These are phyloP conservation scores for Cygnus atratus DNA, from an alignment of 2,113 vertebrate species.

Conservation along the genomic window DNA sequence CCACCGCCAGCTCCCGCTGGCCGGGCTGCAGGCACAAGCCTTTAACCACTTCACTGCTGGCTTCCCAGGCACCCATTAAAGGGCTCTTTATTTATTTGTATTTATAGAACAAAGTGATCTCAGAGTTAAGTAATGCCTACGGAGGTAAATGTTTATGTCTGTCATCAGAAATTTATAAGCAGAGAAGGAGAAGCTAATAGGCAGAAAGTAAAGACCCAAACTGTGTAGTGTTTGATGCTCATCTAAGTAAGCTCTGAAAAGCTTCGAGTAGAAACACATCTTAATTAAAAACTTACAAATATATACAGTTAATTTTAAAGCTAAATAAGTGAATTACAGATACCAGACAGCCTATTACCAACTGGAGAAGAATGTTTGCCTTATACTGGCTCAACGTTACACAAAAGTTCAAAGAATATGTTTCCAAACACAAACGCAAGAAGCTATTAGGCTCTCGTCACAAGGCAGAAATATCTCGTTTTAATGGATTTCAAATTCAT, in stretches of 20 bases:
- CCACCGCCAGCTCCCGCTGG: constrained; percentile 83
- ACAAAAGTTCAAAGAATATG: constrained; percentile 58
- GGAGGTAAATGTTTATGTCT: constrained; percentile 70
- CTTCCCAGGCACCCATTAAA: constrained; percentile 60
- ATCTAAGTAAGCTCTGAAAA: constrained; percentile 59
- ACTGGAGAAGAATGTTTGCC: constrained; percentile 55
- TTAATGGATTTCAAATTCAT: constrained; percentile 52
- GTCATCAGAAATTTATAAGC: constrained; percentile 69
- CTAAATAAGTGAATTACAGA: constrained; percentile 66
- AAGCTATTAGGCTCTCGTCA: constrained; percentile 57
- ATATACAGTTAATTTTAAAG: constrained; percentile 72
- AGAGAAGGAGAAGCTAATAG: constrained; percentile 59
- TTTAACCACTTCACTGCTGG: constrained; percentile 80
- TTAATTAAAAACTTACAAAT: constrained; percentile 63
- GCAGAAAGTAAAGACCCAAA: constrained; percentile 31
- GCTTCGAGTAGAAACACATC: constrained; percentile 45
- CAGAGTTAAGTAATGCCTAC: constrained; percentile 66
- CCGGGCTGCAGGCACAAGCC: constrained; percentile 74
- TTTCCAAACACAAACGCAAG: constrained; percentile 66
- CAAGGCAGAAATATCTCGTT: constrained; percentile 43
- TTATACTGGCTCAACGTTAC: constrained; percentile 33
- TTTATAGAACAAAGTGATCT: constrained; percentile 71
- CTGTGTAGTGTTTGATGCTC: constrained; percentile 40
- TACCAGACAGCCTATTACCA: constrained; percentile 57
- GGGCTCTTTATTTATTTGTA: constrained; percentile 69